phyloP scores from a whole-genome alignment of 2,797 vertebrate species.

The Microctenopoma lineatum region DNA sequence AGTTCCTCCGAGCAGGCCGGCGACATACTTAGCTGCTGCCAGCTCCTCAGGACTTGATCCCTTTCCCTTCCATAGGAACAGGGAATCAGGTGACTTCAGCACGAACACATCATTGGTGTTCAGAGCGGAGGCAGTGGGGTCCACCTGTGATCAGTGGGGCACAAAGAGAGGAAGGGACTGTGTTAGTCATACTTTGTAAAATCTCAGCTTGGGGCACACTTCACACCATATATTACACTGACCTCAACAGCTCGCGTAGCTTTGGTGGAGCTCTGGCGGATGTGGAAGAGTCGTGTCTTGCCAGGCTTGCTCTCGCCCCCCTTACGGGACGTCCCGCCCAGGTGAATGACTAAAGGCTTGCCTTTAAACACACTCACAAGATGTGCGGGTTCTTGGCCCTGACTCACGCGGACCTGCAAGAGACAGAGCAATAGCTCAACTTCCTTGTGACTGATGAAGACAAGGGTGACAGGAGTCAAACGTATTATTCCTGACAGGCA shows the following conservation, averaged over 20 bases:
- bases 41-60: constrained; percentile 74
- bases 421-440: constrained; percentile 15
- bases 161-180: not conserved
- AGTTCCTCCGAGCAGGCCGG: constrained; percentile 68
- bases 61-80: constrained; percentile 79
- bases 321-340: constrained; percentile 79
- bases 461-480: not conserved
- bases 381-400: constrained; percentile 84
- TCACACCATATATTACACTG: not conserved
- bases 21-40: constrained; percentile 70
- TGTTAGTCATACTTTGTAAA: not conserved
- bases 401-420: constrained; percentile 83
- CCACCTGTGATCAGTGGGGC: constrained; percentile 50
- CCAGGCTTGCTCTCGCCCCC: constrained; percentile 61
- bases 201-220: not conserved
- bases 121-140: constrained; percentile 66
- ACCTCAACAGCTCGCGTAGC: constrained; percentile 84
- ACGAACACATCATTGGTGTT: constrained; percentile 86
- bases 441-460: not conserved
- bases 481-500: too few relatives aligned
- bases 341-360: constrained; percentile 78
- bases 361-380: constrained; percentile 82
- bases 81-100: constrained; percentile 65
- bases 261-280: constrained; percentile 77
- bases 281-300: constrained; percentile 79